Percentiles rank a stretch among this genome's conserved stretches.
Conservation (phyloP, 2,888 invertebrate genomes). For the Phalangium opilio region DNA sequence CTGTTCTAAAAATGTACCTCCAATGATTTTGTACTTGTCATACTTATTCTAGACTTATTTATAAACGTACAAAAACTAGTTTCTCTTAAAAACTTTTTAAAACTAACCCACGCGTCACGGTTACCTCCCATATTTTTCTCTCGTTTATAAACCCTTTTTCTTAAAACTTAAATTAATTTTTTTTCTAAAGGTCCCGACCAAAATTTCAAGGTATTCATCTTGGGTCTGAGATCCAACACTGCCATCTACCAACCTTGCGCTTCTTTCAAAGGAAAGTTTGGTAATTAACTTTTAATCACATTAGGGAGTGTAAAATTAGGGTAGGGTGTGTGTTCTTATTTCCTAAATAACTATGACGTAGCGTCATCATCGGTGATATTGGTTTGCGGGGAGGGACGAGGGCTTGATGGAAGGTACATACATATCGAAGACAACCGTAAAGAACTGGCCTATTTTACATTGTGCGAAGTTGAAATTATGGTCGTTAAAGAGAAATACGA, state of each 20-base stretch:
- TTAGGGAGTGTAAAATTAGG: too few relatives aligned
- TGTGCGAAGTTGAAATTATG: conserved; percentile 29
- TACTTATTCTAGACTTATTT: too few relatives aligned
- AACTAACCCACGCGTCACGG: too few relatives aligned
- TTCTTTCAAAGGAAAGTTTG: conserved; percentile 11
- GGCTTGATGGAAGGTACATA: conserved; percentile 25
- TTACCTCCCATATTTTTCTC: too few relatives aligned
- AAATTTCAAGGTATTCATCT: conserved; percentile 2
- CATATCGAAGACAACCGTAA: conserved; percentile 27
- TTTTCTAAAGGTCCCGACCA: neutral
- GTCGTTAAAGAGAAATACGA: conserved; percentile 23
- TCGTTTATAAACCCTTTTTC: too few relatives aligned
- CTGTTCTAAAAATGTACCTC: too few relatives aligned
- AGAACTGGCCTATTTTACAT: conserved; percentile 26
- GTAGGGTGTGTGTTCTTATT: too few relatives aligned
- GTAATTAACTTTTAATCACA: conserved; percentile 4
- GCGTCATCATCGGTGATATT: conserved; percentile 20
- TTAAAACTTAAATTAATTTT: neutral
- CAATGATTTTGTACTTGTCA: too few relatives aligned
- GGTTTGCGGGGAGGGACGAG: conserved; percentile 25
- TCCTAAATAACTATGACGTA: neutral
- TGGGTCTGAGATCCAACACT: conserved; percentile 9
- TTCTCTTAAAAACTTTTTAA: too few relatives aligned
- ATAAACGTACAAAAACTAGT: too few relatives aligned
- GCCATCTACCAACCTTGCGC: conserved; percentile 17